A percentile compares a stretch with the other conserved stretches of the same genome.
phyloP scores from a whole-genome alignment of 2,113 vertebrate species.

The Oreochromis spilurus region DNA sequence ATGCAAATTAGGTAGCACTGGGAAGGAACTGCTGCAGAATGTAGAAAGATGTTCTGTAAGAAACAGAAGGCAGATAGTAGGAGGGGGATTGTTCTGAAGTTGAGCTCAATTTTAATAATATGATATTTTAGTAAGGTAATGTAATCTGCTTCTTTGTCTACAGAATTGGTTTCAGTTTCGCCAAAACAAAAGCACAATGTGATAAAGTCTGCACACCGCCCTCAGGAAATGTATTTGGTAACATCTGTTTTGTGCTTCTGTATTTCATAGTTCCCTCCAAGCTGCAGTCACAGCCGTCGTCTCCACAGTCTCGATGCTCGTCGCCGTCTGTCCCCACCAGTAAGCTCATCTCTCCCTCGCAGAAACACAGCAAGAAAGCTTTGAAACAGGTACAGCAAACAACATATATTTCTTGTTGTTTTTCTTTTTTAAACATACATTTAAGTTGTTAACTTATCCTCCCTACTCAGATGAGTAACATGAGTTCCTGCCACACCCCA shows the following conservation, averaged over 20 bases:
- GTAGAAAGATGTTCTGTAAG: background rate
- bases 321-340: constrained; percentile 84
- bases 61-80: background rate
- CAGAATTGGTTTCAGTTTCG: constrained; percentile 42
- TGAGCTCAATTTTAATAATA: background rate
- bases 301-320: constrained; percentile 86
- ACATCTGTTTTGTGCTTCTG: constrained; percentile 31
- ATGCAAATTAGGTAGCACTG: constrained; percentile 8
- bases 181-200: constrained; percentile 41
- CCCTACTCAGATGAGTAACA: background rate
- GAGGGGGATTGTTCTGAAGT: background rate
- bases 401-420: background rate
- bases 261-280: constrained; percentile 81
- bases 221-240: constrained; percentile 45
- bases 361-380: constrained; percentile 99
- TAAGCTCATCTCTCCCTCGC: constrained; percentile 94
- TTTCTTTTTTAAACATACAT: background rate
- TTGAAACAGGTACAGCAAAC: constrained; percentile 86
- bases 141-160: constrained; percentile 39
- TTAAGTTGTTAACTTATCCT: background rate
- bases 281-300: constrained; percentile 84
- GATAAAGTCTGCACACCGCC: constrained; percentile 4
- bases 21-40: background rate
- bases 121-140: constrained; percentile 17
- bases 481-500: constrained; percentile 29